These are phyloP conservation scores for Garra rufa DNA, from an alignment of 2,113 vertebrate species.

Conservation along the genomic window DNA sequence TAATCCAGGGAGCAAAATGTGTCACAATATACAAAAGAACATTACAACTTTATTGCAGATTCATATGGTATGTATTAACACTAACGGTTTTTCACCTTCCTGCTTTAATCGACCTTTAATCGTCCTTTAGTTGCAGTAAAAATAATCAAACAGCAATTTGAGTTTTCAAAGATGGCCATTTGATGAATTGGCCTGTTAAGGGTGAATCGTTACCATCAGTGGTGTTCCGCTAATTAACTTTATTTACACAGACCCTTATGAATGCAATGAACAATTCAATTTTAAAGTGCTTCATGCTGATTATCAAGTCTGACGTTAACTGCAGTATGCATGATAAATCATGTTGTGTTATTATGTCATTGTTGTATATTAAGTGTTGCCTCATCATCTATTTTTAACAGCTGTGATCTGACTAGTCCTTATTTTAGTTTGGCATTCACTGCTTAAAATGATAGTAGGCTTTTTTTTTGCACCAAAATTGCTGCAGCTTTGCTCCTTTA, in stretches of 20 bases:
- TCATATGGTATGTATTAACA: background rate
- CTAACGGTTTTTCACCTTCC: constrained; percentile 27
- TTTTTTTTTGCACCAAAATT: background rate
- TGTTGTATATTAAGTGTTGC: background rate
- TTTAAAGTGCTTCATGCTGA: constrained; percentile 58
- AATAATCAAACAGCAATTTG: constrained; percentile 62
- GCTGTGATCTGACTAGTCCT: background rate
- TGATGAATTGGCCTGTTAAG: constrained; percentile 72
- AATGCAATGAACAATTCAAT: constrained; percentile 60
- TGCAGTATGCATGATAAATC: constrained; percentile 57
- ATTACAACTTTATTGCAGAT: background rate
- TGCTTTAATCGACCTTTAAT: background rate
- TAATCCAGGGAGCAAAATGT: background rate
- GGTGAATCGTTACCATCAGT: constrained; percentile 67
- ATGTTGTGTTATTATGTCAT: constrained; percentile 33
- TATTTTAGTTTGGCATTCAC: background rate
- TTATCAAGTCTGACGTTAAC: constrained; percentile 38
- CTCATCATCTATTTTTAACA: constrained; percentile 8
- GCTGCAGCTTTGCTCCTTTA: background rate
- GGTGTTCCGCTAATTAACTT: constrained; percentile 60
- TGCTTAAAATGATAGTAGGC: background rate
- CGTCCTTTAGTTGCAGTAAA: constrained; percentile 34
- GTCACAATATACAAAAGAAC: background rate
- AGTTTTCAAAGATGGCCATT: constrained; percentile 58
- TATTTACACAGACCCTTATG: constrained; percentile 62